phyloP scores from a whole-genome alignment of 2,797 vertebrate genomes.

The Gobionotothen gibberifrons region DNA sequence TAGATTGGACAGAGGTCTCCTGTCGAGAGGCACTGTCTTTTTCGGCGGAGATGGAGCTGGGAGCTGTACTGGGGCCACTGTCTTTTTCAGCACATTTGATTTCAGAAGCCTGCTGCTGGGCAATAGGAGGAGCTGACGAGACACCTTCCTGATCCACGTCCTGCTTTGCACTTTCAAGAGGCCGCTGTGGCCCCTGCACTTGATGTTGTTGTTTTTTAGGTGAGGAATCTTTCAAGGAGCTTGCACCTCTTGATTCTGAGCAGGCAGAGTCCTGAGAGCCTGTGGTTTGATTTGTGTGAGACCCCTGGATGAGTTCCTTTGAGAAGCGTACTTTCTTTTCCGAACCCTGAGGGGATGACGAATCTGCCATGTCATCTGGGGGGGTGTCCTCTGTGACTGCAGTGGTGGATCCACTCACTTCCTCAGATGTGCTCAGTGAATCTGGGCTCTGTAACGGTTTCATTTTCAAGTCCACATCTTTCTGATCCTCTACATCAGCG shows the following conservation, averaged over 20 bases:
- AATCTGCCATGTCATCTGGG: slow-evolving; percentile 38
- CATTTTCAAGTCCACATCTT: slow-evolving; percentile 57
- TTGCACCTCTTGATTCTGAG: slow-evolving; percentile 55
- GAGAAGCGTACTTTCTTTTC: slow-evolving; percentile 86
- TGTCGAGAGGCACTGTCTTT: slow-evolving; percentile 53
- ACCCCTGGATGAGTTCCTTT: slow-evolving; percentile 68
- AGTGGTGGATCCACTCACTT: slow-evolving; percentile 27
- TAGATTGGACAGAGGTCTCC: slow-evolving; percentile 51
- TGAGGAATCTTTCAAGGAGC: slow-evolving; percentile 57
- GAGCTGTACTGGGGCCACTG: slow-evolving; percentile 21
- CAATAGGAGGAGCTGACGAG: slow-evolving; percentile 22
- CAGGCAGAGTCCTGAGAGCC: slow-evolving; percentile 39
- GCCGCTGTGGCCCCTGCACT: slow-evolving; percentile 31
- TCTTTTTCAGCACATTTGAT: slow-evolving; percentile 59
- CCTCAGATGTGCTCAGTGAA: slow-evolving; percentile 33
- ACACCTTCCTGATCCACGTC: slow-evolving; percentile 54
- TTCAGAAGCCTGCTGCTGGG: slow-evolving; percentile 51
- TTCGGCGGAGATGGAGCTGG: slow-evolving; percentile 46
- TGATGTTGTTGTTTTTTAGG: slow-evolving; percentile 39
- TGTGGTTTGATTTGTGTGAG: slow-evolving; percentile 42
- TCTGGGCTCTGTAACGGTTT: slow-evolving; percentile 45
- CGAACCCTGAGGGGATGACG: slow-evolving; percentile 34
- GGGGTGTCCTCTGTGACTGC: slow-evolving; percentile 30
- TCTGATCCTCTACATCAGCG: slow-evolving; percentile 60
- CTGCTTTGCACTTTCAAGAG: slow-evolving; percentile 39